phyloP scores from a whole-genome alignment of 2,888 invertebrate genomes.

The Cabera pusaria region DNA sequence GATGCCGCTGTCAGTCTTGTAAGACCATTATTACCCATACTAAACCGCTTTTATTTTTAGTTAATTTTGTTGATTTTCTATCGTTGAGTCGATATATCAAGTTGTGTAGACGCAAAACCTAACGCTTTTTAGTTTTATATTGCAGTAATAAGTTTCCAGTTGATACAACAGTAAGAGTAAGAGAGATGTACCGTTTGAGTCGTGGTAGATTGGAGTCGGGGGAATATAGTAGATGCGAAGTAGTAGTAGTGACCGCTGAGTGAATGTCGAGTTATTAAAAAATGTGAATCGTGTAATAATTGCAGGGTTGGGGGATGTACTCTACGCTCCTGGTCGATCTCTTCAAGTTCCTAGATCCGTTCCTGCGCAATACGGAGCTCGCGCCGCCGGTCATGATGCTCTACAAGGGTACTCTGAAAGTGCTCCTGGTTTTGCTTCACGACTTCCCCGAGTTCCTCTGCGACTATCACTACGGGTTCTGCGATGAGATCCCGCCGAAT shows the following conservation, averaged over 20 bases:
- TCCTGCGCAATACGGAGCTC: slow-evolving; percentile 97
- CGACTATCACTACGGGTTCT: slow-evolving; percentile 99
- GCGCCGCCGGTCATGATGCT: slow-evolving; percentile 96
- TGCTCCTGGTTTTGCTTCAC: slow-evolving; percentile 96
- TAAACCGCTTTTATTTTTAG: slow-evolving; percentile 5
- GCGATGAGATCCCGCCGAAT: slow-evolving; percentile 99
- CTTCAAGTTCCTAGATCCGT: slow-evolving; percentile 98
- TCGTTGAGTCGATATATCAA: too few relatives aligned
- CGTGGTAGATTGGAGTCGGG: too few relatives aligned
- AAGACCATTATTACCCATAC: slow-evolving; percentile 2
- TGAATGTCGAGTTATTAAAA: too few relatives aligned
- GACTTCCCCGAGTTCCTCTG: slow-evolving; percentile 99
- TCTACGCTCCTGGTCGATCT: slow-evolving; percentile 97
- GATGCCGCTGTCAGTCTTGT: slow-evolving; percentile 1
- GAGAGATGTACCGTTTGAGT: too few relatives aligned
- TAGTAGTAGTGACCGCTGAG: slow-evolving; percentile 2
- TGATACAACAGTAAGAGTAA: too few relatives aligned
- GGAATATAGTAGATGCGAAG: too few relatives aligned
- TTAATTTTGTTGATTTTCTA: too few relatives aligned
- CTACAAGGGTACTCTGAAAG: slow-evolving; percentile 97
- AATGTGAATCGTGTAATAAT: too few relatives aligned
- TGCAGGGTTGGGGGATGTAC: slow-evolving; percentile 97
- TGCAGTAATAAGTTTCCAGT: too few relatives aligned
- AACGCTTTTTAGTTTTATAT: too few relatives aligned
- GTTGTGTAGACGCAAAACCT: too few relatives aligned